Evolutionary conservation across 1,140 invertebrate genomes (phyloP).

Genomic region (Coelopa frigida): DNA sequence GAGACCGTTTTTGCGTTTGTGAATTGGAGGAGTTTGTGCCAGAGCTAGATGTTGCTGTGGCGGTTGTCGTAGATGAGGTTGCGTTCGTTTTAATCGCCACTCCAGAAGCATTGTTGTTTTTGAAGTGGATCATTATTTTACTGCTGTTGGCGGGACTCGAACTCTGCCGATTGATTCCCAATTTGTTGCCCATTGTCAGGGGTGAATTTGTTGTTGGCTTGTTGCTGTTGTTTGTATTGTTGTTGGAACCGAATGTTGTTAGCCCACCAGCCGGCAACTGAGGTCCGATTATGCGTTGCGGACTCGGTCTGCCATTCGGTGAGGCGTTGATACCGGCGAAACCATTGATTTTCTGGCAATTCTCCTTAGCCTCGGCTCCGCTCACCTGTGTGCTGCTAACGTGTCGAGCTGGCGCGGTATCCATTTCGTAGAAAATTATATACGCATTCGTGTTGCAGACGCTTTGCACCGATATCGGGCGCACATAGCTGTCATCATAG

Average conservation of each 20-base stretch:
- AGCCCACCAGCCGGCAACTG: constrained; percentile 31
- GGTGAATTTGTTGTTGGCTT: too few relatives aligned
- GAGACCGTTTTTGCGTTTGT: too few relatives aligned
- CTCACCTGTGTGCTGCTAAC: constrained; percentile 8
- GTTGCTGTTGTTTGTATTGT: too few relatives aligned
- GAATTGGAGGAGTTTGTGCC: too few relatives aligned
- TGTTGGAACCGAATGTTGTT: too few relatives aligned
- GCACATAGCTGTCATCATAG: constrained; percentile 67
- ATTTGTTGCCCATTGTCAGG: constrained; percentile 11
- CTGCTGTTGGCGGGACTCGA: too few relatives aligned
- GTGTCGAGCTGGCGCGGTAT: constrained; percentile 10
- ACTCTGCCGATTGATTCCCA: constrained; percentile 6
- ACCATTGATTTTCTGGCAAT: constrained; percentile 22
- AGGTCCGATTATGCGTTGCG: constrained; percentile 30
- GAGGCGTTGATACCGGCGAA: constrained; percentile 15
- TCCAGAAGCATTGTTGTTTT: constrained; percentile 12
- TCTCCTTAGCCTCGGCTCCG: background rate
- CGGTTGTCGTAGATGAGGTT: too few relatives aligned
- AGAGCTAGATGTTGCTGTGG: too few relatives aligned
- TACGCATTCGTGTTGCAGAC: constrained; percentile 79
- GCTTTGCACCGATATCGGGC: constrained; percentile 61
- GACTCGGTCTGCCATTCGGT: constrained; percentile 19
- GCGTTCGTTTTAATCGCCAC: too few relatives aligned
- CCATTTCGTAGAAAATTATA: constrained; percentile 81
- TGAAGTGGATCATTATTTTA: constrained; percentile 17